Evolutionary conservation across 2,797 vertebrate species (phyloP).

Genomic region (Enteromius unitaeniatus): DNA sequence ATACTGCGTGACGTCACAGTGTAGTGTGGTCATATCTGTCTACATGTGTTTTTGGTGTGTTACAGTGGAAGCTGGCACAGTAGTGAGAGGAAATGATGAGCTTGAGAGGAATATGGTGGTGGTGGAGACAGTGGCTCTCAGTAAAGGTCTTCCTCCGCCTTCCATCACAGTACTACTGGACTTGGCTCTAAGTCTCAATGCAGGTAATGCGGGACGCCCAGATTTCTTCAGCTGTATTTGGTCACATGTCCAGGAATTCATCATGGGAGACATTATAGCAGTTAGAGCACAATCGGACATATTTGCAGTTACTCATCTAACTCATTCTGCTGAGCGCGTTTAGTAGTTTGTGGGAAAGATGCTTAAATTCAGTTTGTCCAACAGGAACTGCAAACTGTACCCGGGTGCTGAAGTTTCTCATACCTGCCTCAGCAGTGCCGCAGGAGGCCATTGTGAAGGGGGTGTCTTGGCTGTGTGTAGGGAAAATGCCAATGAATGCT

Average conservation of each 20-base stretch:
- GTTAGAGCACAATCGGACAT: background rate
- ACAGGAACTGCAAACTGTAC: slow-evolving; percentile 69
- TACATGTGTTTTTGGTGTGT: background rate
- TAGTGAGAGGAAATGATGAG: slow-evolving; percentile 69
- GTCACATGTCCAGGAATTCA: background rate
- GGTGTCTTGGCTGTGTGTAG: slow-evolving; percentile 84
- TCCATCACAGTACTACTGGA: slow-evolving; percentile 83
- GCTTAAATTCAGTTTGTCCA: slow-evolving; percentile 17
- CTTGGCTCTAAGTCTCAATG: slow-evolving; percentile 84
- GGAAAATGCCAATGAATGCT: slow-evolving; percentile 79
- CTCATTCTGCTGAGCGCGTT: background rate
- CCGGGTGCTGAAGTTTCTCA: slow-evolving; percentile 85
- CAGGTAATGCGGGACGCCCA: slow-evolving; percentile 77
- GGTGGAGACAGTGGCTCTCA: slow-evolving; percentile 83
- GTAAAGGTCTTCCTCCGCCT: slow-evolving; percentile 84
- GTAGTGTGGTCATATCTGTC: background rate
- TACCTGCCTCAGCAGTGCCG: slow-evolving; percentile 85
- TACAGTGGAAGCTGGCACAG: slow-evolving; percentile 77
- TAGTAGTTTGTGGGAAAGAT: background rate
- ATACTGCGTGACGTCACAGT: background rate
- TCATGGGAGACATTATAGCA: background rate
- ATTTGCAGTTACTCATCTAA: background rate
- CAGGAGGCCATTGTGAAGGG: slow-evolving; percentile 84
- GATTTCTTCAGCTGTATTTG: background rate
- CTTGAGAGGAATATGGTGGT: slow-evolving; percentile 79